These are phyloP conservation scores for Gulo gulo DNA, from an alignment of 2,113 vertebrate genomes.

Conservation along the genomic window DNA sequence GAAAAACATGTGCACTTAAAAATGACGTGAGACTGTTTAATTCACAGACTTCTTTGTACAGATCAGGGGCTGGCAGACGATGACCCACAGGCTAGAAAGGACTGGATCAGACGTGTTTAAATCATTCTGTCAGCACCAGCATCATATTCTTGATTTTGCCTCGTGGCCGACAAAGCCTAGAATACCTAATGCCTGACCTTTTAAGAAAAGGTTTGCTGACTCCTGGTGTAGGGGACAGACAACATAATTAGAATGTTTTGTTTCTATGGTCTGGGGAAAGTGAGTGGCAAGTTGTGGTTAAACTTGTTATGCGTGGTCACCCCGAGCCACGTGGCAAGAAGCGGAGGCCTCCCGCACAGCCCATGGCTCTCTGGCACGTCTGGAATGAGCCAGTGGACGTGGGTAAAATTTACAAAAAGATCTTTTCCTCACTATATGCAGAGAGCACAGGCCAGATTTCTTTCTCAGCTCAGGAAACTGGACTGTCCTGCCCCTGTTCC, in stretches of 20 bases:
- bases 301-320: neutral
- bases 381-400: neutral
- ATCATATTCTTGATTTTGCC: neutral
- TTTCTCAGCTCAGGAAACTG: conserved; percentile 47
- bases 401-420: neutral
- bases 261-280: neutral
- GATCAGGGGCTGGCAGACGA: neutral
- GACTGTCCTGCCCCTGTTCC: neutral
- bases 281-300: neutral
- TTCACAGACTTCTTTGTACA: neutral
- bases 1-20: conserved; percentile 6
- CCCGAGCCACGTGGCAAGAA: neutral
- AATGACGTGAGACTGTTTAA: neutral
- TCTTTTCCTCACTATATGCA: neutral
- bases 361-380: neutral
- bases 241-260: neutral
- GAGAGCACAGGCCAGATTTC: neutral
- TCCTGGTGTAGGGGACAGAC: neutral
- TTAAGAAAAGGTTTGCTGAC: neutral
- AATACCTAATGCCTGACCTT: neutral
- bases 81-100: neutral
- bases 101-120: neutral
- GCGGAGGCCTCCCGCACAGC: neutral
- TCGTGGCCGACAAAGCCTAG: neutral
- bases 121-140: neutral